These are phyloP conservation scores for Drosophila repletoides DNA, from an alignment of 1,140 invertebrate species.

Conservation along the genomic window DNA sequence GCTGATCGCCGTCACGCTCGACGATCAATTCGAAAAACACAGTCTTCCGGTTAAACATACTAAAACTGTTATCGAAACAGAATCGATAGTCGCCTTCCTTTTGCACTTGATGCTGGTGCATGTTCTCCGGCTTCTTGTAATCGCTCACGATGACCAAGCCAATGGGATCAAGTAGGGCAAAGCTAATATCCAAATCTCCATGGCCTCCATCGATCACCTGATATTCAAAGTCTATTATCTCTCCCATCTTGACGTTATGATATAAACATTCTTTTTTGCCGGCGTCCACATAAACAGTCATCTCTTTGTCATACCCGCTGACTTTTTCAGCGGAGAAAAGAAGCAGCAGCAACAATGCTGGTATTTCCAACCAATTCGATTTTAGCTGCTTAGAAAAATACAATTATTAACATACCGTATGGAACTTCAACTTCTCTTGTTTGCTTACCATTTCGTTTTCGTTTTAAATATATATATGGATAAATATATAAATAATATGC, in stretches of 20 bases:
- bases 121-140: slow-evolving; percentile 88
- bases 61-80: slow-evolving; percentile 93
- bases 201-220: slow-evolving; percentile 90
- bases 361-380: not conserved
- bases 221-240: slow-evolving; percentile 89
- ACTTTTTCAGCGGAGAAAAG: not conserved
- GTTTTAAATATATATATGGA: no score
- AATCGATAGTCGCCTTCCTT: slow-evolving; percentile 89
- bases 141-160: slow-evolving; percentile 87
- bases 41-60: slow-evolving; percentile 89
- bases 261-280: slow-evolving; percentile 88
- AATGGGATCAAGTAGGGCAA: slow-evolving; percentile 86
- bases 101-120: slow-evolving; percentile 84
- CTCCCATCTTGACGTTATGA: slow-evolving; percentile 84
- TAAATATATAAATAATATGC: slow-evolving; percentile 1
- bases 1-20: slow-evolving; percentile 84
- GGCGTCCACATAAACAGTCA: slow-evolving; percentile 88
- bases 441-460: slow-evolving; percentile 22
- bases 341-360: slow-evolving; percentile 1
- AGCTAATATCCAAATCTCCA: slow-evolving; percentile 91
- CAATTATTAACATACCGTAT: not conserved
- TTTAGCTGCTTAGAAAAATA: not conserved
- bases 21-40: slow-evolving; percentile 92
- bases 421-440: not conserved
- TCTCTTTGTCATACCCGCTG: slow-evolving; percentile 84